Base-by-base conservation (phyloP, 2,113 vertebrate genomes). In the Bufo bufo region DNA sequence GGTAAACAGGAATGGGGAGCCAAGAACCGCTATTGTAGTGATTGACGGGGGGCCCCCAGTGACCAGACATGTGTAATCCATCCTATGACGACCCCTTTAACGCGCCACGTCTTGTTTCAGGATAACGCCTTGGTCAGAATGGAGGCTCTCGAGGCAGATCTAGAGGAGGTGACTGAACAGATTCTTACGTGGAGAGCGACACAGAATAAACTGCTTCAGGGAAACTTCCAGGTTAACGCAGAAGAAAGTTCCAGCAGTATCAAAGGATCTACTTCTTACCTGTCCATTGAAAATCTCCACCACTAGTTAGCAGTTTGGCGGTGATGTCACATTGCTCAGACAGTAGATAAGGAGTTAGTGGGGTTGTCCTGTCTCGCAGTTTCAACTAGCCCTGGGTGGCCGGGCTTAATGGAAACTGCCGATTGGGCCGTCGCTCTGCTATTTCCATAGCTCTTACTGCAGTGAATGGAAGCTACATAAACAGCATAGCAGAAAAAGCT, bases 181-280 rank as follows among this genome's bases (percentile, higher is more conserved):
- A 94, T 98, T 90, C 65, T 97, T 72, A 93, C 94, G 59, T 96
- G 95, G 96, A 94, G 92, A 90, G 90, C 94, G 4, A 86, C 93
- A 49, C 92, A 94, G 86, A 94, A 93, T n/a, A 90, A 90, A 86
- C 33, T 59, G 3, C 93, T 90, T 17, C 91, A 86, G 89, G 83
- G 11, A 50, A 90, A 83, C 54, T 82, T 92, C 50, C 82, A 85
- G 87, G 90, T 69, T 58, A 87, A 89, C 85, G 17, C 66, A 82
- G 92, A 92, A 85, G 85, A 92, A 90, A 92, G 91, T 89, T 89
- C 89, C 16, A 85, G 66, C 87, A 92, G 93, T 85, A 89, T 71
- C 87, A 92, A 87, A 59, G 80, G 82, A 90, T 81, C 6, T 58
- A 77, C 85, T 79, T 81, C 56, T 17, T 89, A 89, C 47, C 56